Conservation (phyloP, 1,140 invertebrate genomes). For the Anastrepha ludens region DNA sequence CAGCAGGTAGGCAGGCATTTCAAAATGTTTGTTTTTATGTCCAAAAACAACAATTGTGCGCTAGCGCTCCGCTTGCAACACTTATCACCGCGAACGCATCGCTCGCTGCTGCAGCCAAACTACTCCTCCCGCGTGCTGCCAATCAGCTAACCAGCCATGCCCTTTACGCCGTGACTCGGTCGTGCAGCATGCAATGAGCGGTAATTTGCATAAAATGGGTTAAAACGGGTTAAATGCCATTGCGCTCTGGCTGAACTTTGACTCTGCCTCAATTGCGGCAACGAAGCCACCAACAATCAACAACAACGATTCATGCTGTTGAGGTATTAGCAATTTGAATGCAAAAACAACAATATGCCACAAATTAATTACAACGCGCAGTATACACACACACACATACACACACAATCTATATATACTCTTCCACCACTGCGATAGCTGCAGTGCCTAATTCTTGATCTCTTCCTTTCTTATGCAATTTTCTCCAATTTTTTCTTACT, state of each 20-base stretch:
- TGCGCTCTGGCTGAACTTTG: conserved; percentile 36
- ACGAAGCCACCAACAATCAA: conserved; percentile 23
- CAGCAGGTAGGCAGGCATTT: conserved; percentile 32
- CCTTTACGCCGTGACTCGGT: neutral
- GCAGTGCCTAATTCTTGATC: neutral
- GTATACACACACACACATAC: neutral
- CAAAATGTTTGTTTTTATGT: conserved; percentile 14
- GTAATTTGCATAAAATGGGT: conserved; percentile 51
- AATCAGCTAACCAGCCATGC: neutral
- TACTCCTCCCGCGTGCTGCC: neutral
- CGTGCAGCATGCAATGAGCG: conserved; percentile 19
- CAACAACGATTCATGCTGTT: neutral
- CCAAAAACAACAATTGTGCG: neutral
- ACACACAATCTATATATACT: neutral
- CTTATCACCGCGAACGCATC: conserved; percentile 45
- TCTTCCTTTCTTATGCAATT: neutral
- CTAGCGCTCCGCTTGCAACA: conserved; percentile 16
- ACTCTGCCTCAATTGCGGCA: conserved; percentile 44
- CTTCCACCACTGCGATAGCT: neutral
- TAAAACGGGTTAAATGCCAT: conserved; percentile 50
- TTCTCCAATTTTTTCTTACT: too few species aligned
- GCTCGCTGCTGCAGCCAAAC: neutral
- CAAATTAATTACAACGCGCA: conserved; percentile 48
- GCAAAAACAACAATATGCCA: conserved; percentile 43
- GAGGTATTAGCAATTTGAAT: conserved; percentile 8